Conservation (phyloP, 1,140 invertebrate genomes). For the Pseudomyrmex flavicornis region DNA sequence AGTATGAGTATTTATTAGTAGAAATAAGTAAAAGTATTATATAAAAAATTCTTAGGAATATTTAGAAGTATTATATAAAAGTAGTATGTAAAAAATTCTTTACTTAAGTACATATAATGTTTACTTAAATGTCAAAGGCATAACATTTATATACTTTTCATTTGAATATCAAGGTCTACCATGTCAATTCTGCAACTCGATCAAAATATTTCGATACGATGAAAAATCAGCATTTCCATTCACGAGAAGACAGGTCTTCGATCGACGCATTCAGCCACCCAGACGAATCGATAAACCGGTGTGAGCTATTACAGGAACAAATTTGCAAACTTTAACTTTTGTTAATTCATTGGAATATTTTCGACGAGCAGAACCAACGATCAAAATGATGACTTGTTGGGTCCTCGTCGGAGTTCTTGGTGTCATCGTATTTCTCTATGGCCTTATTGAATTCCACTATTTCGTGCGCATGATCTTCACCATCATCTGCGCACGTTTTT, state of each 20-base stretch:
- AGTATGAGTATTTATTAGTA: too few relatives aligned
- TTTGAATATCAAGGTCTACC: neutral
- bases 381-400: slow-evolving; percentile 82
- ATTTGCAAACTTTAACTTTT: slow-evolving; percentile 63
- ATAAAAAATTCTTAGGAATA: too few relatives aligned
- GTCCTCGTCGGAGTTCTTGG: slow-evolving; percentile 82
- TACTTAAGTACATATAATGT: too few relatives aligned
- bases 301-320: slow-evolving; percentile 54
- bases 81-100: too few relatives aligned
- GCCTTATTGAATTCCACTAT: slow-evolving; percentile 88
- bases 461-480: slow-evolving; percentile 88
- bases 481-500: slow-evolving; percentile 87
- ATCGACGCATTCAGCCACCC: slow-evolving; percentile 49
- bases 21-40: too few relatives aligned
- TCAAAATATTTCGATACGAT: slow-evolving; percentile 34
- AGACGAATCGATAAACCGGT: slow-evolving; percentile 77
- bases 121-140: too few relatives aligned
- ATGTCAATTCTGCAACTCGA: neutral
- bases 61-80: too few relatives aligned
- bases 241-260: slow-evolving; percentile 68
- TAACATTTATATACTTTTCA: too few relatives aligned
- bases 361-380: neutral
- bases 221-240: slow-evolving; percentile 56
- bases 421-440: slow-evolving; percentile 86
- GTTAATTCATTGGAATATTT: too few relatives aligned